Percentiles rank a stretch among this genome's conserved stretches.
These are phyloP conservation scores for Danio tinwini DNA, from an alignment of 2,797 vertebrate species.

Conservation along the genomic window DNA sequence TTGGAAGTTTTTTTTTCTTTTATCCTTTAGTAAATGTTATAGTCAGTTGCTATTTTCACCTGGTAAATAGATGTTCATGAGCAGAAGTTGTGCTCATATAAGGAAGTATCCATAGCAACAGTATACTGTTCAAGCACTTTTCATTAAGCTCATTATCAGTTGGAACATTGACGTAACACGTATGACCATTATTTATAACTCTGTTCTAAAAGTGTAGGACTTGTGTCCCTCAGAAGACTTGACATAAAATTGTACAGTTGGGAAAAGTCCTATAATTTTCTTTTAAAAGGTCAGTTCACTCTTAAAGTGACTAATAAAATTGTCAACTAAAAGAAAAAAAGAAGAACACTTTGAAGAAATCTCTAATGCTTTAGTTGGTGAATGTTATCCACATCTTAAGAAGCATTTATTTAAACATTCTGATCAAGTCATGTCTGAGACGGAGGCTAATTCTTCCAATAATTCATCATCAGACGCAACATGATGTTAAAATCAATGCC, in stretches of 20 bases:
- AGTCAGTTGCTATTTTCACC: neutral
- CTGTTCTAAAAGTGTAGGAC: neutral
- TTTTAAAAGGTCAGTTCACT: neutral
- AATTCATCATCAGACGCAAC: no score
- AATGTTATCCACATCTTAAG: no score
- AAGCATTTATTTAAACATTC: no score
- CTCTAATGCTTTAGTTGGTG: no score
- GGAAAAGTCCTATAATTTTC: neutral
- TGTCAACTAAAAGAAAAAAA: no score
- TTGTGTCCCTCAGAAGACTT: neutral
- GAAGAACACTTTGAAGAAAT: no score
- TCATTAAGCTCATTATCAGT: neutral
- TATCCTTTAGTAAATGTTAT: neutral
- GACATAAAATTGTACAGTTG: neutral
- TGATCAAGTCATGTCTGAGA: no score
- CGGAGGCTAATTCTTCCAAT: no score
- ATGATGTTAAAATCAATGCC: no score
- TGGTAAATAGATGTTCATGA: neutral
- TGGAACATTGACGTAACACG: neutral
- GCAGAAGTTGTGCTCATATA: neutral
- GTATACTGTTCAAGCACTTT: neutral
- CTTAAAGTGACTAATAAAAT: neutral
- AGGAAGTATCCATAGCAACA: neutral
- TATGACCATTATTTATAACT: neutral
- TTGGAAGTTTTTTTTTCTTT: neutral